Percentiles rank a stretch among this genome's conserved stretches.
These are phyloP conservation scores for Recurvirostra avosetta DNA, from an alignment of 2,113 vertebrate species.

Conservation along the genomic window DNA sequence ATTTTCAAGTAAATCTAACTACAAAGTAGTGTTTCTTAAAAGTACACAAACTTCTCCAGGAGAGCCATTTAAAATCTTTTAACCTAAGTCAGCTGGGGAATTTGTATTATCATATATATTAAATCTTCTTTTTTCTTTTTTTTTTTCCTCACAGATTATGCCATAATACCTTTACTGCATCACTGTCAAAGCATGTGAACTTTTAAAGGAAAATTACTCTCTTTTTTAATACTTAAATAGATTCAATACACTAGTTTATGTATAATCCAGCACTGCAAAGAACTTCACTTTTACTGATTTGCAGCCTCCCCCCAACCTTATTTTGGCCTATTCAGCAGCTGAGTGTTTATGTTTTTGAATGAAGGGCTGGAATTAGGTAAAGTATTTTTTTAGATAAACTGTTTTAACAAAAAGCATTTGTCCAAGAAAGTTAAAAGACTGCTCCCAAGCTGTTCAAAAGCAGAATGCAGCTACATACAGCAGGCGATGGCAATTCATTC, in stretches of 20 bases:
- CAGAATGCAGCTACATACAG: not conserved
- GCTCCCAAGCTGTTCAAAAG: slow-evolving; percentile 40
- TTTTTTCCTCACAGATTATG: not conserved
- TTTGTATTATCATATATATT: slow-evolving; percentile 24
- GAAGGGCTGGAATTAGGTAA: slow-evolving; percentile 9
- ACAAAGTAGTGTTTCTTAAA: not conserved
- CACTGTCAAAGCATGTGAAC: not conserved
- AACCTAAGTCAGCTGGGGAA: not conserved
- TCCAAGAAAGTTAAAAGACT: slow-evolving; percentile 22
- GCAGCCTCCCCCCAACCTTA: not conserved
- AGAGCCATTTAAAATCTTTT: not conserved
- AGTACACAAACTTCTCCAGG: not conserved
- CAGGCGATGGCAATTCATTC: not conserved
- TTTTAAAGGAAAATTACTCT: not conserved
- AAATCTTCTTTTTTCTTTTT: not conserved
- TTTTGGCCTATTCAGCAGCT: slow-evolving; percentile 26
- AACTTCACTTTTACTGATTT: not conserved
- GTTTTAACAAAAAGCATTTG: slow-evolving; percentile 4
- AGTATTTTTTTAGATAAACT: not conserved
- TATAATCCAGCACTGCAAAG: not conserved
- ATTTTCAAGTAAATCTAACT: not conserved
- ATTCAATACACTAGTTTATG: not conserved
- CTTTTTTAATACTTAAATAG: not conserved
- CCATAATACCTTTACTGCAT: not conserved
- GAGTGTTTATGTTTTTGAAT: slow-evolving; percentile 39